Base-by-base conservation (phyloP, 2,888 invertebrate species). In the Tipula vernalis region DNA sequence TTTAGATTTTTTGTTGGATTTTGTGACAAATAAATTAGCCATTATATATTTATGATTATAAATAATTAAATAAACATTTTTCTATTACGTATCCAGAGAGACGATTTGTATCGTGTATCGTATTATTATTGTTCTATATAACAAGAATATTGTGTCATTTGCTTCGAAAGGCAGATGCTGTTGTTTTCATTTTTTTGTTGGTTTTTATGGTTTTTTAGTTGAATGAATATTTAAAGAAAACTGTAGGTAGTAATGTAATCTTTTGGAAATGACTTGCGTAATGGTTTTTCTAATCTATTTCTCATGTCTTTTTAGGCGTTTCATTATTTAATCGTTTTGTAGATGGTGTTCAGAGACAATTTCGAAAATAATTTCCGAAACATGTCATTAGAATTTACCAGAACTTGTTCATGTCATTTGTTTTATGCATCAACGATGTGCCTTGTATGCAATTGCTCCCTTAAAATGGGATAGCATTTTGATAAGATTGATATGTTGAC, bases 21-120 rank as follows among this genome's bases (percentile, higher is more conserved):
- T 71, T 71, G 71, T 71, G 71, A 71, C 71, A 71, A 71, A 71
- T 71, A 71, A 71, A 71, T 71, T 71, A 71, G 71, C 71, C 71
- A 71, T 71, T 71, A 71, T 71, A 71, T 71, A 71, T 71, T 71
- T 71, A 71, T 71, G 71, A 28, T 71, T 71, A 71, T 71, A 71
- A 71, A 71, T 71, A 71, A 71, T 71, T 71, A 71, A 71, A 71
- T 71, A 71, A 71, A 28, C 71, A 71, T 71, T 71, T 71, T 71
- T 28, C 10, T 28, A 4, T 71, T 28, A 28, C 71, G 71, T 28
- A 57, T 28, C 28, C 28, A 28, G 28, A 28, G 28, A 28, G 28
- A 28, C 28, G 28, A 28, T 28, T 28, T 28, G 28, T 28, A 28
- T 8, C 28, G 71, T 71, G 28, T 28, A 28, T 71, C 28, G 28